Percentiles rank a stretch among this genome's conserved stretches.
Conservation (phyloP, 2,797 vertebrate species). For the Discoglossus pictus region DNA sequence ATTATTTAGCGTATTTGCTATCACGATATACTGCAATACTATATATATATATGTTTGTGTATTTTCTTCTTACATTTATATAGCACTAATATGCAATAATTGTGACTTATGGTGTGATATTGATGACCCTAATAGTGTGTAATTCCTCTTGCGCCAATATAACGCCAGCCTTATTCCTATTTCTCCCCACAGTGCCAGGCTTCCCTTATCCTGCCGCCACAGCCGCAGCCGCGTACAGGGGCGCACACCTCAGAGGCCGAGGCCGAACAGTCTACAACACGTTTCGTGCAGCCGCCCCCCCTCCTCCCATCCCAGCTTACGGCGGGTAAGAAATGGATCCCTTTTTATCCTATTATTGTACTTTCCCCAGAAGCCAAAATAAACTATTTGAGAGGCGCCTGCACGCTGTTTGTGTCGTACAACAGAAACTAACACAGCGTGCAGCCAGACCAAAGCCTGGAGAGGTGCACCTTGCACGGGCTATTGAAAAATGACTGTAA, state of each 20-base stretch:
- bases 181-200: constrained; percentile 80
- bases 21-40: too few relatives aligned
- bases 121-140: too few relatives aligned
- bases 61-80: too few relatives aligned
- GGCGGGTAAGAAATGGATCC: constrained; percentile 82
- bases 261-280: constrained; percentile 94
- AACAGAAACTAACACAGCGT: constrained; percentile 57
- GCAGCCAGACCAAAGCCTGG: constrained; percentile 61
- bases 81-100: too few relatives aligned
- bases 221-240: constrained; percentile 88
- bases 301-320: constrained; percentile 90
- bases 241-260: constrained; percentile 89
- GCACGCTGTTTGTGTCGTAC: constrained; percentile 59
- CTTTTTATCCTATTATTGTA: constrained; percentile 10
- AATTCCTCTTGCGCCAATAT: too few relatives aligned
- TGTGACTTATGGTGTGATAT: too few relatives aligned
- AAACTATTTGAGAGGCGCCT: constrained; percentile 37
- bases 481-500: constrained; percentile 77
- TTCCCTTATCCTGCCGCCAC: constrained; percentile 92
- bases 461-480: constrained; percentile 69
- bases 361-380: constrained; percentile 27
- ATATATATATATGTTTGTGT: too few relatives aligned
- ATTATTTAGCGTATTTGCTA: too few relatives aligned
- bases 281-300: constrained; percentile 89
- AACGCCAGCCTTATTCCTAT: constrained; percentile 51